Evolutionary conservation across 2,113 vertebrate genomes (phyloP).

Genomic region (Platysteira castanea): DNA sequence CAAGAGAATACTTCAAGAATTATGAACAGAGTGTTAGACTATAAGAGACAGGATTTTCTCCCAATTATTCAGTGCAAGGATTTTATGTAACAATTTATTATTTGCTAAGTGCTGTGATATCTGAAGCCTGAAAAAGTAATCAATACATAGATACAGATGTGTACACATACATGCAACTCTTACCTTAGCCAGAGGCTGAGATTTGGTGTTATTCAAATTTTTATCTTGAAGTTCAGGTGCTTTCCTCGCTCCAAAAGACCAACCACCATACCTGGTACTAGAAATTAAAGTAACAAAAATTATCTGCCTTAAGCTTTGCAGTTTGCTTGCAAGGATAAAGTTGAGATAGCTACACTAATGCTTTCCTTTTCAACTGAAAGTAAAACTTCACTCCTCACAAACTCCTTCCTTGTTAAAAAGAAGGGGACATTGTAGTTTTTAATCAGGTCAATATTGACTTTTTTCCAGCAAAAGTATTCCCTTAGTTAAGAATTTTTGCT

Average conservation of each 20-base stretch:
- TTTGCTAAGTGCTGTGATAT: background rate
- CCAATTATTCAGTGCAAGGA: background rate
- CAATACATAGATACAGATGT: background rate
- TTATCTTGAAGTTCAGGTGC: background rate
- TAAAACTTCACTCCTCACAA: background rate
- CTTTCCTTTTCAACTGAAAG: background rate
- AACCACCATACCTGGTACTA: conserved; percentile 73
- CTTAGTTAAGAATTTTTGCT: background rate
- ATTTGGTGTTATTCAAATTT: background rate
- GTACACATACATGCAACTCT: background rate
- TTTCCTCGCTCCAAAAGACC: conserved; percentile 62
- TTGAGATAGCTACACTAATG: background rate
- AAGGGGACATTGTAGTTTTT: background rate
- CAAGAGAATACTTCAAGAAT: background rate
- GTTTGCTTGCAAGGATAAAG: background rate
- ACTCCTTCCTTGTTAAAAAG: background rate
- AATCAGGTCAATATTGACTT: background rate
- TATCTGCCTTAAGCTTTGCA: background rate
- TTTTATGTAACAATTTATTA: background rate
- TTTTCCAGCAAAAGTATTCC: background rate
- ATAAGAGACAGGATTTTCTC: background rate
- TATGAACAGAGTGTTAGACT: background rate
- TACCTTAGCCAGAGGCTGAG: conserved; percentile 68
- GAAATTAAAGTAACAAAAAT: background rate
- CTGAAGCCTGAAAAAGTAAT: background rate